Conservation (phyloP, 2,888 invertebrate genomes). For the Amaurobius ferox region DNA sequence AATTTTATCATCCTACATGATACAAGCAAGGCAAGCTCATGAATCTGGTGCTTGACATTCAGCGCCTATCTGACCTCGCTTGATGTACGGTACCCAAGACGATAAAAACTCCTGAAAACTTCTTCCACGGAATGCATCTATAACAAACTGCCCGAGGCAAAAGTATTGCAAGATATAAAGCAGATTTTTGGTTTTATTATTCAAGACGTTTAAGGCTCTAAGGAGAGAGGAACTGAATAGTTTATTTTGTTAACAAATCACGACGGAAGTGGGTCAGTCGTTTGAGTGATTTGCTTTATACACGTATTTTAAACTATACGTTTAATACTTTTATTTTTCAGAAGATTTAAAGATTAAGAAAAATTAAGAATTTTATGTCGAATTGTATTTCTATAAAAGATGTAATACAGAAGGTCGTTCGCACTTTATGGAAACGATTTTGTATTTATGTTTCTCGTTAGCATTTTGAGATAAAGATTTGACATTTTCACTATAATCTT, state of each 20-base stretch:
- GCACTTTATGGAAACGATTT: too few relatives aligned
- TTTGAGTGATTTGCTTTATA: too few relatives aligned
- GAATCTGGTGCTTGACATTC: constrained; percentile 62
- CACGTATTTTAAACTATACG: too few relatives aligned
- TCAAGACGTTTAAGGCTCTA: constrained; percentile 31
- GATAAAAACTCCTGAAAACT: constrained; percentile 57
- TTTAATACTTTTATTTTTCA: too few relatives aligned
- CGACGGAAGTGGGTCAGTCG: too few relatives aligned
- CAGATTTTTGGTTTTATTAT: constrained; percentile 31
- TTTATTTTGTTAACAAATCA: not conserved
- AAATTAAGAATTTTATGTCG: too few relatives aligned
- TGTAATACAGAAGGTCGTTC: too few relatives aligned
- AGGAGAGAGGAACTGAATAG: not conserved
- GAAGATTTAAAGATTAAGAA: too few relatives aligned
- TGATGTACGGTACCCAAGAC: constrained; percentile 59
- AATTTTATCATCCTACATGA: constrained; percentile 51
- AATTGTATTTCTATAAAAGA: too few relatives aligned
- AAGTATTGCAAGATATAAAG: constrained; percentile 23
- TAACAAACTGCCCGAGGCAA: constrained; percentile 41
- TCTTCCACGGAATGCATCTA: constrained; percentile 36
- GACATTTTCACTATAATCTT: too few relatives aligned
- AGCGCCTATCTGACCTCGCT: constrained; percentile 37
- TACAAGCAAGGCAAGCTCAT: constrained; percentile 28
- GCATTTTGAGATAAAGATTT: too few relatives aligned
- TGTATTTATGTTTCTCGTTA: too few relatives aligned